These are phyloP conservation scores for Neria commutata DNA, from an alignment of 2,888 invertebrate species.

Conservation along the genomic window DNA sequence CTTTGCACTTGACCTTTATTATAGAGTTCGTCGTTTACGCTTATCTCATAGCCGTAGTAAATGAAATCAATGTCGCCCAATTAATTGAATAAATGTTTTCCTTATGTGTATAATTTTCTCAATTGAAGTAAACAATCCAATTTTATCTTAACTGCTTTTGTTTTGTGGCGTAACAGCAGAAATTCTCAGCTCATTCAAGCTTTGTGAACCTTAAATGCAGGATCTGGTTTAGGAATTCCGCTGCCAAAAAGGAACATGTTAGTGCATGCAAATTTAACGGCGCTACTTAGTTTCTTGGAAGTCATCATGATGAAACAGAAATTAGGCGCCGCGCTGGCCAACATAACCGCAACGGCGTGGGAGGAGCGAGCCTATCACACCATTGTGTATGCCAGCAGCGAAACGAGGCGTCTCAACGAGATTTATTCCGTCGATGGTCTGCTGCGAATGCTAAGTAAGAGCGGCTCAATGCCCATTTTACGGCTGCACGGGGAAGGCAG, in stretches of 20 bases:
- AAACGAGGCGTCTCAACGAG: not conserved
- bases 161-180: too few relatives aligned
- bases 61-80: too few relatives aligned
- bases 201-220: not conserved
- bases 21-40: too few relatives aligned
- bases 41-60: too few relatives aligned
- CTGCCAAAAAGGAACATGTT: too few relatives aligned
- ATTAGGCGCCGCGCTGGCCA: not conserved
- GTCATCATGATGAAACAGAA: not conserved
- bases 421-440: not conserved
- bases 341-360: not conserved
- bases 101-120: too few relatives aligned
- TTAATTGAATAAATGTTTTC: too few relatives aligned
- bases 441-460: not conserved
- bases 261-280: slow-evolving; percentile 34
- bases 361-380: not conserved
- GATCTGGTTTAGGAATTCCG: too few relatives aligned
- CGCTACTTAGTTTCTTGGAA: not conserved
- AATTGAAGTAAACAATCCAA: too few relatives aligned
- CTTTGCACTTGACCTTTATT: too few relatives aligned
- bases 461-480: not conserved
- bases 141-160: not conserved
- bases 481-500: not conserved
- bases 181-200: not conserved
- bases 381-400: not conserved